phyloP scores from a whole-genome alignment of 1,140 invertebrate genomes.

The Trissolcus basalis region DNA sequence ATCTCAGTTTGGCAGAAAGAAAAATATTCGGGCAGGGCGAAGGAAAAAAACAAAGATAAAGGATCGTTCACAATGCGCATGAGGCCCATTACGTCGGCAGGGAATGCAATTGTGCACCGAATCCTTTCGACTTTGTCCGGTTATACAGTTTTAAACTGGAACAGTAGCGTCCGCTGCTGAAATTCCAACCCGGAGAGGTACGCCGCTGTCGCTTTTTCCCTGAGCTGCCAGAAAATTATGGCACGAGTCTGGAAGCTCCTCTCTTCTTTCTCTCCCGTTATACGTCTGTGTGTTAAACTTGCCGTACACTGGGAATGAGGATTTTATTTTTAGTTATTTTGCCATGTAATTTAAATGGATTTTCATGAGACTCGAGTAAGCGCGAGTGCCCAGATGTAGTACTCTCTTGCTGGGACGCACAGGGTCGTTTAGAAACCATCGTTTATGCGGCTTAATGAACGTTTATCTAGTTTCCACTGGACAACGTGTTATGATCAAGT shows the following conservation, averaged over 20 bases:
- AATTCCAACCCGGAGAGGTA: slow-evolving; percentile 38
- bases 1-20: too few species aligned
- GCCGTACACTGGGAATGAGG: slow-evolving; percentile 27
- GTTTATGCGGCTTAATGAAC: slow-evolving; percentile 23
- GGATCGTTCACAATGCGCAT: slow-evolving; percentile 55
- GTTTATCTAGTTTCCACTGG: slow-evolving; percentile 18
- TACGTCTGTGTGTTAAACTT: slow-evolving; percentile 22
- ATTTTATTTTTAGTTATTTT: slow-evolving; percentile 40
- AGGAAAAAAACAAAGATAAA: slow-evolving; percentile 15
- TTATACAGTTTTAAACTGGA: slow-evolving; percentile 34
- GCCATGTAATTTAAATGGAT: slow-evolving; percentile 41
- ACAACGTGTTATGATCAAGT: slow-evolving; percentile 20
- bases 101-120: slow-evolving; percentile 62
- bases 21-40: too few species aligned
- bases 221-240: slow-evolving; percentile 32
- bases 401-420: slow-evolving; percentile 12
- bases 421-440: slow-evolving; percentile 26
- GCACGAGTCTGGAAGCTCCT: slow-evolving; percentile 12
- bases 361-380: slow-evolving; percentile 25
- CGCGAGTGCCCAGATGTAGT: slow-evolving; percentile 19
- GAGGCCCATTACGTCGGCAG: slow-evolving; percentile 62
- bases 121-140: slow-evolving; percentile 36
- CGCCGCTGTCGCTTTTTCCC: slow-evolving; percentile 29
- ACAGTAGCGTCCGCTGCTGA: slow-evolving; percentile 26
- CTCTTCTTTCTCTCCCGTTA: slow-evolving; percentile 11